Conservation (phyloP, 1,140 invertebrate genomes). For the Polyergus mexicanus region DNA sequence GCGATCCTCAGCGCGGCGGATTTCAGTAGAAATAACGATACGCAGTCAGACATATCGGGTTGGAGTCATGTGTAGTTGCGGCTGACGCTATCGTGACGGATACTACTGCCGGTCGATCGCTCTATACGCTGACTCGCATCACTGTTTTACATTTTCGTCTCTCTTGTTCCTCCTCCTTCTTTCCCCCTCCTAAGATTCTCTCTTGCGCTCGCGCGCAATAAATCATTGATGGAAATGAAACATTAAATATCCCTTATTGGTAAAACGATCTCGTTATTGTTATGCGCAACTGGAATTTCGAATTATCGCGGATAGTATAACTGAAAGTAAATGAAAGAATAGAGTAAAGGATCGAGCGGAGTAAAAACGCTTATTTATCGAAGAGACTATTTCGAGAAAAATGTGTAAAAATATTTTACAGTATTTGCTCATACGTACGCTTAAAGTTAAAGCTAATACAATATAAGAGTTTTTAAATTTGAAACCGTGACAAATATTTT, state of each 20-base stretch:
- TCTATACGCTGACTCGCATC: constrained; percentile 31
- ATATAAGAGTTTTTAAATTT: not conserved
- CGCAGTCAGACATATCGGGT: constrained; percentile 73
- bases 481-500: not conserved
- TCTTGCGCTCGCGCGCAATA: not conserved
- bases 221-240: constrained; percentile 42
- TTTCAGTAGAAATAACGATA: constrained; percentile 76
- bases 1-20: constrained; percentile 13
- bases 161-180: constrained; percentile 24
- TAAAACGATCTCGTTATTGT: constrained; percentile 23
- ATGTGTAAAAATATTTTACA: too few relatives aligned
- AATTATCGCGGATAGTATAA: not conserved
- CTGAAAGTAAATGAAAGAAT: not conserved
- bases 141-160: constrained; percentile 37
- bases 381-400: too few relatives aligned
- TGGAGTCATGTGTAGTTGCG: constrained; percentile 59
- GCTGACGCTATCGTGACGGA: constrained; percentile 76
- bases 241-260: not conserved
- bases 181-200: not conserved
- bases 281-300: not conserved
- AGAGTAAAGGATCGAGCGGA: too few relatives aligned
- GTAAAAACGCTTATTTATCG: too few relatives aligned
- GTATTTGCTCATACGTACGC: too few relatives aligned
- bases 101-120: constrained; percentile 68
- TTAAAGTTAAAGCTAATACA: not conserved